Base-by-base conservation (phyloP, 2,113 vertebrate species). In the Conger conger region DNA sequence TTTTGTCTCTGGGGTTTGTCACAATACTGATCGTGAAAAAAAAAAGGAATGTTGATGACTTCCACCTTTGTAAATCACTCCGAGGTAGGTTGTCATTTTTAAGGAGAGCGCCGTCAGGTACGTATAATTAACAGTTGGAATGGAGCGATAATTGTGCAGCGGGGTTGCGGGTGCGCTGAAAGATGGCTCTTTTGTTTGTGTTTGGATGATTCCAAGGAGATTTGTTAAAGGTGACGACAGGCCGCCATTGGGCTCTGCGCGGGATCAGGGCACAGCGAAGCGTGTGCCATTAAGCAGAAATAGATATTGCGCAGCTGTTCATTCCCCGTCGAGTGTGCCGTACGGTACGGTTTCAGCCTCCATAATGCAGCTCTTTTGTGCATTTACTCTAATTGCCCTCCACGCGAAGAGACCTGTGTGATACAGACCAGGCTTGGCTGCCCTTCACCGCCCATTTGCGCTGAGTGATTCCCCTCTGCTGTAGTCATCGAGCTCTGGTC, bases 281-380 rank as follows among this genome's bases (percentile, higher is more conserved):
- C 91, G 88, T 86, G 87, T 82, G 37, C 88, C 88, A 88, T 91
- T 92, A 89, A 84, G 87, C 79, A 86, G 82, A 90, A 90, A 91
- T 88, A 89, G 88, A 93, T 91, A 88, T 87, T 78, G 73, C 87
- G 91, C 91, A 94, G 92, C 92, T 93, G 92, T 86, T 89, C 84
- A 60, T 86, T 88, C 86, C 89, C 88, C 79, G 83, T 82, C 36
- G 81, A 83, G 40, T 37, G 5, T n/a, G 53, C 82, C 73, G 33
- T 17, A 77, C 79, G 38, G 17, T 53, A 40, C 37, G 30, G 4
- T 76, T 45, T 76, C 63, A 81, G 57, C 80, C 57, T 38, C 42
- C 77, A 54, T 77, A 57, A 63, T 76, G 23, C 73, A 33, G 27
- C 57, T 80, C 18, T 78, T 84, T 84, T 84, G 53, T 73, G 78